Evolutionary conservation across 2,113 vertebrate species (phyloP), one percentile per base, ranked within the genome.

Genomic region (Coregonus clupeaformis): DNA sequence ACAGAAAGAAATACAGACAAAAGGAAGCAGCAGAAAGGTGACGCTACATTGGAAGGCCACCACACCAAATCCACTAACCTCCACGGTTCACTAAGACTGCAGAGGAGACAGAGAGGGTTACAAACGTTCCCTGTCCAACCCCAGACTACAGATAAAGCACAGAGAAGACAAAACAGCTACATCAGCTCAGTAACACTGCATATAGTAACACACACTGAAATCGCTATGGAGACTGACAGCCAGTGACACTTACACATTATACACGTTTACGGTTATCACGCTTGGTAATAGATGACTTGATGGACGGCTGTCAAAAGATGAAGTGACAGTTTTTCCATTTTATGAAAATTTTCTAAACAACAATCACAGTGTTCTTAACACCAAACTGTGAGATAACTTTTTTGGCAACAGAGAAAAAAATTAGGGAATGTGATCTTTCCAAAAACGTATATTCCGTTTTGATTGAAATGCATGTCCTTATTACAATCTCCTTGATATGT

Each of bases 161-260:
- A 97, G 95, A 98, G 96, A 98, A 96, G 97, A 98, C 97, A 94
- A 93, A 96, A 97, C 96, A 95, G 96, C 96, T 95, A 98, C 97
- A 90, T 97, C 95, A 97, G 97, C 96, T 96, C 94, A 95, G 95
- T 95, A 98, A 98, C 96, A 98, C 98, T 96, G 96, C 98, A 98
- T 98, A 99, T 98, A 97, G 95, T 96, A 98, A 98, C 96, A 98
- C 96, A 98, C 96, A 97, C 94, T 94, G 94, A 96, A 95, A 96
- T 95, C 93, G 95, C 95, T 94, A 95, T 97, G 97, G 95, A 94
- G 94, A 97, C 95, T 93, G 95, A 97, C 97, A 95, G 96, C 95
- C 95, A 97, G 95, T 94, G 96, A 98, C 97, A 98, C 95, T 91
- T 94, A 98, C 95, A 98, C 96, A 94, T 94, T 88, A 95, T 93